A percentile compares a stretch with the other conserved stretches of the same genome.
Evolutionary conservation across 2,113 vertebrate genomes (phyloP).

Genomic region (Patagioenas fasciata): DNA sequence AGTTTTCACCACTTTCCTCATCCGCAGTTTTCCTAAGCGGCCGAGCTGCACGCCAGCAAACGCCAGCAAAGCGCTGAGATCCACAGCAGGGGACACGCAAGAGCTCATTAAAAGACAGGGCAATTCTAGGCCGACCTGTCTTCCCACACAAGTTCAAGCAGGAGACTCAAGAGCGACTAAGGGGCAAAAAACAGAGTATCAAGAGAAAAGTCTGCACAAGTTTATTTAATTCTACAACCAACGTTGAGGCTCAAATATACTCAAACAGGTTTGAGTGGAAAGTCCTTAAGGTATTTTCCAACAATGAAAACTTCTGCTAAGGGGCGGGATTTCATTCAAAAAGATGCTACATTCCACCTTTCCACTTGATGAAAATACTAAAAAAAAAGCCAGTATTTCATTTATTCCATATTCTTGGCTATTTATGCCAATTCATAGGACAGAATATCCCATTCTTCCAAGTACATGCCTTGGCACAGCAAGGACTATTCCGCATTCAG

Average conservation of each 20-base stretch:
- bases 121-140: background rate
- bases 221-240: background rate
- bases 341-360: background rate
- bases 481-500: background rate
- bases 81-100: too few species aligned
- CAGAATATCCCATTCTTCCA: conserved; percentile 12
- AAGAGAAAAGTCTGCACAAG: background rate
- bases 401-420: background rate
- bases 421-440: background rate
- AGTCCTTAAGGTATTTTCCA: background rate
- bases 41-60: too few species aligned
- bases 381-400: background rate
- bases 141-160: background rate
- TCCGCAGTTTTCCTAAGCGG: too few species aligned
- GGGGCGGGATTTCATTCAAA: background rate
- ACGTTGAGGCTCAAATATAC: background rate
- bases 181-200: background rate
- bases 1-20: too few species aligned
- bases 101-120: background rate
- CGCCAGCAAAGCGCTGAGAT: too few species aligned
- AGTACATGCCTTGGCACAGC: conserved; percentile 5
- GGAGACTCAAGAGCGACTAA: background rate
- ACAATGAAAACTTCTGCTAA: background rate
- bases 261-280: background rate
- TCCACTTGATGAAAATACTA: background rate